Evolutionary conservation across 2,113 vertebrate genomes (phyloP).

Genomic region (Piliocolobus tephrosceles): DNA sequence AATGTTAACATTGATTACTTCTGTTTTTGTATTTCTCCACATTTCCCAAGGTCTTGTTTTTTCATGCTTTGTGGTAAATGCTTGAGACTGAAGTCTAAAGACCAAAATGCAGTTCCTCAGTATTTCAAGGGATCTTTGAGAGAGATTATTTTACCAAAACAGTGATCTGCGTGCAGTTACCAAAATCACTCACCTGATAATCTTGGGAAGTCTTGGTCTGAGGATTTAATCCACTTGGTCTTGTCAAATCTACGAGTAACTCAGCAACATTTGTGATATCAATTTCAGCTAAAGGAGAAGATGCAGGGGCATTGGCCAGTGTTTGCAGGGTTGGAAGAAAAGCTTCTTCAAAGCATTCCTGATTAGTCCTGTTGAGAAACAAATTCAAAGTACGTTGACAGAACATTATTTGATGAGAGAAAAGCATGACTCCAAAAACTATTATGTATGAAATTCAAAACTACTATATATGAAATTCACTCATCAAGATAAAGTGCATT

Average conservation of each 20-base stretch:
- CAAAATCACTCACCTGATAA: slow-evolving; percentile 77
- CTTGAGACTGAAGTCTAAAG: background rate
- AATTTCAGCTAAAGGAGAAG: slow-evolving; percentile 94
- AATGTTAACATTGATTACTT: background rate
- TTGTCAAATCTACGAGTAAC: slow-evolving; percentile 93
- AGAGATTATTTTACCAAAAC: background rate
- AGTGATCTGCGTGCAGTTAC: background rate
- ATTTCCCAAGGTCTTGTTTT: background rate
- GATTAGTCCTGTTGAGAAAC: slow-evolving; percentile 87
- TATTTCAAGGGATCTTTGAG: background rate
- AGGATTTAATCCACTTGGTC: slow-evolving; percentile 87
- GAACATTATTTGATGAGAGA: background rate
- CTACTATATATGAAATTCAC: background rate
- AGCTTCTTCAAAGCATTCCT: slow-evolving; percentile 94
- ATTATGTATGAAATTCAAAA: background rate
- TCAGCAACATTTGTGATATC: slow-evolving; percentile 93
- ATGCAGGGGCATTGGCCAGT: slow-evolving; percentile 92
- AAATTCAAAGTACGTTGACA: background rate
- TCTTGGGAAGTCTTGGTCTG: slow-evolving; percentile 82
- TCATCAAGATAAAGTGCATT: background rate
- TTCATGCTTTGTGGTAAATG: background rate
- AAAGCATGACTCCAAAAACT: background rate
- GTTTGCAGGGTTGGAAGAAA: slow-evolving; percentile 93
- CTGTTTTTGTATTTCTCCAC: background rate
- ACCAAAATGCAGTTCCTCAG: background rate